These are phyloP conservation scores for Chaetodon auriga DNA, from an alignment of 2,113 vertebrate species.

Conservation along the genomic window DNA sequence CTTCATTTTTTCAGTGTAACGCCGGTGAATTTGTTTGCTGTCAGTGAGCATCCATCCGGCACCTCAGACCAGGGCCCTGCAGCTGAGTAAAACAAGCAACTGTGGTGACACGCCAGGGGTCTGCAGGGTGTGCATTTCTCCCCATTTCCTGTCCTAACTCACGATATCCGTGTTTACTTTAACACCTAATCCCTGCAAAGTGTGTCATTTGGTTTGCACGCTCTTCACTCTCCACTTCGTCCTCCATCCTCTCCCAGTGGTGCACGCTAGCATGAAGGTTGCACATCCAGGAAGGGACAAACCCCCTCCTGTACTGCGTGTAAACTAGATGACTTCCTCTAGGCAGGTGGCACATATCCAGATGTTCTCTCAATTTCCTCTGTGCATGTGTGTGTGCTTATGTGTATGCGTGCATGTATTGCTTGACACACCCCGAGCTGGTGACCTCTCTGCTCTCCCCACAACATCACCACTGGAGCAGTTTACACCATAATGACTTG, in stretches of 20 bases:
- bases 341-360: conserved; percentile 83
- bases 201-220: conserved; percentile 82
- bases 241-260: conserved; percentile 79
- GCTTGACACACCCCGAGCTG: conserved; percentile 72
- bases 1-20: conserved; percentile 9
- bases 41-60: conserved; percentile 45
- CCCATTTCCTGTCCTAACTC: conserved; percentile 69
- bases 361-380: conserved; percentile 82
- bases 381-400: conserved; percentile 60
- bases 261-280: conserved; percentile 79
- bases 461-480: conserved; percentile 79
- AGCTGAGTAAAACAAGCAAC: conserved; percentile 69
- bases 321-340: conserved; percentile 86
- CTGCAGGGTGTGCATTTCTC: conserved; percentile 62
- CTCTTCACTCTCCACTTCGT: conserved; percentile 80
- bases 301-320: conserved; percentile 73
- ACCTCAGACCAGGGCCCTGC: conserved; percentile 45
- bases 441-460: conserved; percentile 78
- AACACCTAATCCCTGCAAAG: conserved; percentile 79
- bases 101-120: conserved; percentile 67
- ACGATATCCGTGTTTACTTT: conserved; percentile 78
- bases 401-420: conserved; percentile 70
- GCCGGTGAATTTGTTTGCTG: conserved; percentile 20
- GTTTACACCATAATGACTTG: conserved; percentile 87
- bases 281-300: conserved; percentile 82